Base-by-base conservation (phyloP, 2,113 vertebrate species). In the Pipra filicauda region DNA sequence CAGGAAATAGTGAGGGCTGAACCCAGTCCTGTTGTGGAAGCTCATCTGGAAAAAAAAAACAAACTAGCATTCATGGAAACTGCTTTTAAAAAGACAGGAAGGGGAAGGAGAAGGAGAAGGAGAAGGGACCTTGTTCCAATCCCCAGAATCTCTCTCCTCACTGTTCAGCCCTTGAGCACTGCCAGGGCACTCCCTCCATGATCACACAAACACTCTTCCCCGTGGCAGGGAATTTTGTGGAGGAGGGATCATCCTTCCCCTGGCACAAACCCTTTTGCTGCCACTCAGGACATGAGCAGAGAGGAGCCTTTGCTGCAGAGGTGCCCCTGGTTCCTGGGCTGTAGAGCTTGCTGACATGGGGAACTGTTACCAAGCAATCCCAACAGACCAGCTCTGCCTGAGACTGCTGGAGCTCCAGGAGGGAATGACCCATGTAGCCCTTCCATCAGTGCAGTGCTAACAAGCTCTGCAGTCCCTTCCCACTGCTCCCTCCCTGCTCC, bases 261-360 rank as follows among this genome's bases (percentile, higher is more conserved):
- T 15, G 33, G 37, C 69, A 61, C 59, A 9, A 39, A 4, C 22
- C 27, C n/a, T 21, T 31, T 10, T 26, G 57, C 52, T 64, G 65
- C 27, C 1, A 1, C 55, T 37, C 48, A 37, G 85, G 43, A 57
- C 2, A 0, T 0, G 4, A 41, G 21, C 2, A 1, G 41, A 80
- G 18, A 71, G 37, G 28, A 84, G 57, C 33, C 30, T 88, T 54
- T 49, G 51, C 58, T 72, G 28, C 26, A 33, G 72, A 61, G 86
- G 72, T 41, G 14, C 19, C 17, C 30, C 58, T 1, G 3, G 20
- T 28, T 37, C 48, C 61, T 39, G 35, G 18, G 31, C 23, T 28
- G 17, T 9, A 21, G 55, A 23, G 26, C 12, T 46, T 31, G 55
- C 21, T 51, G 27, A 8, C 20, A 3, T 2, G 23, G 44, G 35